phyloP scores from a whole-genome alignment of 2,888 invertebrate species.

The Caenorhabditis zanzibari region DNA sequence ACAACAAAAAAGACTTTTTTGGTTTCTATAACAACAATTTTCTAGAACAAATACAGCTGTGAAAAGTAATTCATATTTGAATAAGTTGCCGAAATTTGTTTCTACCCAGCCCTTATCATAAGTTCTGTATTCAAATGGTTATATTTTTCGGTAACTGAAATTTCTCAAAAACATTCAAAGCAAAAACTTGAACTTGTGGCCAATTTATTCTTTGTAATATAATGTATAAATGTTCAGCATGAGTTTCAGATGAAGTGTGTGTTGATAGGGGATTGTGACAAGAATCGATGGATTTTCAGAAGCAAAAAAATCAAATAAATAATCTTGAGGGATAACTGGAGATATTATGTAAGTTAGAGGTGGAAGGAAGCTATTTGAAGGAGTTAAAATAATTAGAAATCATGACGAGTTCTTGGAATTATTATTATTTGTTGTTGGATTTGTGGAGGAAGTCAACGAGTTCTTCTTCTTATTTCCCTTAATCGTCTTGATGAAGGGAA shows the following conservation, averaged over 20 bases:
- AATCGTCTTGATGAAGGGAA: slow-evolving; percentile 72
- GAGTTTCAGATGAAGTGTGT: background rate
- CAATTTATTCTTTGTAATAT: slow-evolving; percentile 8
- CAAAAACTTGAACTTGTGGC: slow-evolving; percentile 33
- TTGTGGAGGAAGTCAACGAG: slow-evolving; percentile 23
- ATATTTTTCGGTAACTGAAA: too few species aligned
- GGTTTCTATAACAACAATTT: too few species aligned
- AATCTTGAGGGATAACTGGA: background rate
- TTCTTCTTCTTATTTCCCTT: slow-evolving; percentile 73
- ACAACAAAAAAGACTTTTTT: too few species aligned
- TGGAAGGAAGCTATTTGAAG: background rate
- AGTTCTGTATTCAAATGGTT: too few species aligned
- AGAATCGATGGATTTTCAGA: background rate
- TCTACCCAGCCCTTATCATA: too few species aligned
- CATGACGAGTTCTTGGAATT: slow-evolving; percentile 27
- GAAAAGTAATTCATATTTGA: too few species aligned
- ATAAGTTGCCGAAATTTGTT: too few species aligned
- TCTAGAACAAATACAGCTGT: too few species aligned
- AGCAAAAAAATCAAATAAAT: background rate
- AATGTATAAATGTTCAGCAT: background rate
- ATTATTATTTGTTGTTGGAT: slow-evolving; percentile 36
- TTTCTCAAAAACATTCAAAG: too few species aligned
- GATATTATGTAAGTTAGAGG: background rate
- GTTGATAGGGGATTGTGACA: background rate
- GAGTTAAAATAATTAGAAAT: background rate